Conservation (phyloP, 2,797 vertebrate genomes). For the Todus mexicanus region DNA sequence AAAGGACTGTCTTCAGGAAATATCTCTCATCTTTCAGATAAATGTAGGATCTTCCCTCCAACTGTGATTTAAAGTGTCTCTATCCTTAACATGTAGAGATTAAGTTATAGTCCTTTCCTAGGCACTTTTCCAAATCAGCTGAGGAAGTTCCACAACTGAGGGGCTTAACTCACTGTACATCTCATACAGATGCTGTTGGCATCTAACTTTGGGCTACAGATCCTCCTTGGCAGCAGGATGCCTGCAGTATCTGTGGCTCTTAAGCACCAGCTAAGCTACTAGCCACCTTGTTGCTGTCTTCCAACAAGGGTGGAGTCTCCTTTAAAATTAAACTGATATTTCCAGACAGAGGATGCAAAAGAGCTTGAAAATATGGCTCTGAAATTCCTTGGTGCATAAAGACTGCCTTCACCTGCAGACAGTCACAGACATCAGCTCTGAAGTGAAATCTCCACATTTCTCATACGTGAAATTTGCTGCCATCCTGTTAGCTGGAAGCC, state of each 20-base stretch:
- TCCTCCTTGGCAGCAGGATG: not conserved
- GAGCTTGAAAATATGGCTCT: not conserved
- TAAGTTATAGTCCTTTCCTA: not conserved
- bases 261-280: not conserved
- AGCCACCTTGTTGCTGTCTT: not conserved
- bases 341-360: not conserved
- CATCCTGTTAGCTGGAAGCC: not conserved
- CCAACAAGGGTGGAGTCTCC: not conserved
- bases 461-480: not conserved
- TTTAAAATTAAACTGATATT: not conserved
- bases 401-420: not conserved
- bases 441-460: not conserved
- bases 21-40: not conserved
- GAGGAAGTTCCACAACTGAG: not conserved
- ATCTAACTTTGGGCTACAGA: not conserved
- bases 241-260: not conserved
- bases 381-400: not conserved
- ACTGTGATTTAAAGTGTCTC: not conserved
- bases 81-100: not conserved
- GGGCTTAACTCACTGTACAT: not conserved
- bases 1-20: not conserved
- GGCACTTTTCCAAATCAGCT: not conserved
- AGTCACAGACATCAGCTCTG: not conserved
- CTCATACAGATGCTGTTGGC: not conserved
- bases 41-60: not conserved